phyloP scores from a whole-genome alignment of 2,888 invertebrate genomes.

The Trypoxylon attenuatum region DNA sequence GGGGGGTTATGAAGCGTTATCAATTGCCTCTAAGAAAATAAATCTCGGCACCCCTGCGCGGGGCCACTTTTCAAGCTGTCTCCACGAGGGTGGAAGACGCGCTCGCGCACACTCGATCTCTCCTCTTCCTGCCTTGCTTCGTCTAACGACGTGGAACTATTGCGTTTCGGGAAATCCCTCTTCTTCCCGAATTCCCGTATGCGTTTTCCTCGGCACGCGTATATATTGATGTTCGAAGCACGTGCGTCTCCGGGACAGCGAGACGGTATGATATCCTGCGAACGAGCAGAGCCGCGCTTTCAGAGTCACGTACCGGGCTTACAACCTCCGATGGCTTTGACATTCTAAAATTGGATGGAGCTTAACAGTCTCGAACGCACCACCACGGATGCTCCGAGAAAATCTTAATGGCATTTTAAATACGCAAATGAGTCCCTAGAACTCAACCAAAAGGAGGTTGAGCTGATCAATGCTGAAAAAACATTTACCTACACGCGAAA shows the following conservation, averaged over 20 bases:
- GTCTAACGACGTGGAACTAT: conserved; percentile 55
- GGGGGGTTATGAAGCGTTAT: conserved; percentile 48
- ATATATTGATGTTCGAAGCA: conserved; percentile 54
- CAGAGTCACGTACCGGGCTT: conserved; percentile 56
- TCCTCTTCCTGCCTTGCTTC: conserved; percentile 10
- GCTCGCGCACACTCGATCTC: conserved; percentile 20
- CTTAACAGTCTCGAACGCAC: conserved; percentile 47
- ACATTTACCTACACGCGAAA: background rate
- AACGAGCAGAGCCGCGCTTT: conserved; percentile 23
- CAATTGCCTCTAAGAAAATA: conserved; percentile 50
- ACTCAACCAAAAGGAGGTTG: no score
- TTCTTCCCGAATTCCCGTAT: conserved; percentile 8
- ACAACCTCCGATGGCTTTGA: conserved; percentile 57
- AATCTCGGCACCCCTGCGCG: conserved; percentile 33
- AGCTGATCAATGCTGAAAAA: no score
- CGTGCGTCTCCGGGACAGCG: conserved; percentile 44
- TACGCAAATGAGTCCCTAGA: conserved; percentile 1
- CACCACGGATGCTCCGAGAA: conserved; percentile 41
- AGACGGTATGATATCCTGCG: conserved; percentile 44
- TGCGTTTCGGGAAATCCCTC: conserved; percentile 45
- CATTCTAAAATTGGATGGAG: conserved; percentile 61
- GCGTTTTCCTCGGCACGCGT: conserved; percentile 38
- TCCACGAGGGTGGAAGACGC: conserved; percentile 13
- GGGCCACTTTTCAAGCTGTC: conserved; percentile 29
- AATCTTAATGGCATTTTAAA: conserved; percentile 28